These are phyloP conservation scores for Zingel zingel DNA, from an alignment of 2,113 vertebrate species.

Conservation along the genomic window DNA sequence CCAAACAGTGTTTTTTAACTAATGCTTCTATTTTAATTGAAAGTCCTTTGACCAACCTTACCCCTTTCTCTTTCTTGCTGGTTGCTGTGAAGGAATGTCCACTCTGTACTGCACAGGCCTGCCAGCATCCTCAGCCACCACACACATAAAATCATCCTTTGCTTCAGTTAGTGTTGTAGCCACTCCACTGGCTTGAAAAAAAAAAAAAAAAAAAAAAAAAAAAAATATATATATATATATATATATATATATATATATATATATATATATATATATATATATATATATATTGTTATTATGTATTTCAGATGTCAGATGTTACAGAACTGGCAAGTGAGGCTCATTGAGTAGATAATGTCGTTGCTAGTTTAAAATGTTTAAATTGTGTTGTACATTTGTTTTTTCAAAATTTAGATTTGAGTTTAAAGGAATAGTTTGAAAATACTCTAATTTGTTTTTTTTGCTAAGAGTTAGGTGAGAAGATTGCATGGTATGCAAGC, in stretches of 20 bases:
- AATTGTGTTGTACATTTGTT: too few relatives aligned
- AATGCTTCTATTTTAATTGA: neutral
- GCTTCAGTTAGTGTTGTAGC: neutral
- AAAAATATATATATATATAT: too few relatives aligned
- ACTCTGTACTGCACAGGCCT: neutral
- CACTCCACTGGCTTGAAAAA: neutral
- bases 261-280: too few relatives aligned
- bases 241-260: too few relatives aligned
- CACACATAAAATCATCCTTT: neutral
- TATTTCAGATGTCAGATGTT: neutral
- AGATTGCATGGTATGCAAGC: too few relatives aligned
- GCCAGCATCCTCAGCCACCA: neutral
- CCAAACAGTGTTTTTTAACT: neutral
- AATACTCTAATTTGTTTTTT: too few relatives aligned
- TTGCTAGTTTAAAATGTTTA: too few relatives aligned
- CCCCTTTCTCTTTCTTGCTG: neutral
- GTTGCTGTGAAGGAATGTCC: neutral
- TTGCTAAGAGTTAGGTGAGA: too few relatives aligned
- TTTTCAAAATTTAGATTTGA: neutral
- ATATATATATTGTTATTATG: neutral
- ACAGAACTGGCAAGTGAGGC: neutral
- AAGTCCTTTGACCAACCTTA: neutral
- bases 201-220: too few relatives aligned
- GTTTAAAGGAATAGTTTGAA: neutral
- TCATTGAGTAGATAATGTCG: neutral